Evolutionary conservation across 2,113 vertebrate genomes (phyloP), one percentile per base, ranked within the genome.

Genomic region (Coptodon rendalli): DNA sequence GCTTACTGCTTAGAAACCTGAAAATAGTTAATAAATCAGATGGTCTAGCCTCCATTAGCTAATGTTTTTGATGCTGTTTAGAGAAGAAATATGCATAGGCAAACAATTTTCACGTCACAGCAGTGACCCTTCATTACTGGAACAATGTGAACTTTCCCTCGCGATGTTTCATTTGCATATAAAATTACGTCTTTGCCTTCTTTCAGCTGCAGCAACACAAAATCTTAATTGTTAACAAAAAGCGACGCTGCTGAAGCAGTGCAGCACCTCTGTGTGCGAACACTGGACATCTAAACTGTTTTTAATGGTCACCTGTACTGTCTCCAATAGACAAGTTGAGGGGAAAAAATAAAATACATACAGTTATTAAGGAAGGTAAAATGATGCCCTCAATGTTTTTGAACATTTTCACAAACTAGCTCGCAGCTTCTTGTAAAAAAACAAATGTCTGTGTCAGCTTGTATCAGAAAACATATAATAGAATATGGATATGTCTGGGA

Each of bases 101-200:
- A 66, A 66, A 38, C 34, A 66, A 0, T 38, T 66, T 66, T 22
- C 61, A 38, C 61, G 12, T 38, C 34, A 66, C 19, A 38, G 61
- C 61, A 38, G 19, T 66, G 19, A 38, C 19, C 34, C 0, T 66
- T 66, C 34, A 38, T 66, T 66, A 66, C 6, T 38, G 4, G 19
- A 66, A 38, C 61, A 38, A 38, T 22, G 38, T 38, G 10, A 66
- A 38, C 19, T 38, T 38, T 66, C 17, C 34, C 61, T 66, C 12
- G 61, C 36, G n/a, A 7, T 66, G 61, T 66, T 38, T 66, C 10
- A 66, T 66, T 66, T 38, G 61, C 61, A 66, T 66, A 2, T 38
- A 1, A 13, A 38, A 66, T 66, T 8, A 66, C 19, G 12, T 22
- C 34, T 66, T 66, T 38, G 61, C 0, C 34, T 8, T 13, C 34